A percentile compares a stretch with the other conserved stretches of the same genome.
Evolutionary conservation across 2,797 vertebrate genomes (phyloP).

Genomic region (Taeniopygia guttata): DNA sequence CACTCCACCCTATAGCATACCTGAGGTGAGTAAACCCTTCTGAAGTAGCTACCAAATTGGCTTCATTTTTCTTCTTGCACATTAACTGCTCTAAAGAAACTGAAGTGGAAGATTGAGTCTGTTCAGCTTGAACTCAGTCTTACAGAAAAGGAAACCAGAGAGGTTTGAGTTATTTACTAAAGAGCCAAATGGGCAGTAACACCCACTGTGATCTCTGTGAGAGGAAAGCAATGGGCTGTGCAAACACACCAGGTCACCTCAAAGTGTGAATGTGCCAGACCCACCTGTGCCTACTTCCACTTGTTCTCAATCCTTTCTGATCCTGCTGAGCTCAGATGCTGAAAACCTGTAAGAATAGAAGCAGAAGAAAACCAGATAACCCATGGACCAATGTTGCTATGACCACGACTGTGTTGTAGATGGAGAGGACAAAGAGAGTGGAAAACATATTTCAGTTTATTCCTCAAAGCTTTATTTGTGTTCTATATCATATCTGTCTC

Average conservation of each 20-base stretch:
- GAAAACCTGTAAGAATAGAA: not conserved
- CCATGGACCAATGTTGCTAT: not conserved
- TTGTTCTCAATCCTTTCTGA: not conserved
- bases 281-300: not conserved
- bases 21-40: not conserved
- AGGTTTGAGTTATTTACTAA: not conserved
- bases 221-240: not conserved
- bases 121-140: not conserved
- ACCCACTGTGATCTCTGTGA: not conserved
- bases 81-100: not conserved
- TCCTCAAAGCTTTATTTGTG: not conserved
- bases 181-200: not conserved
- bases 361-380: not conserved
- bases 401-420: not conserved
- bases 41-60: not conserved
- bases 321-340: not conserved
- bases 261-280: not conserved
- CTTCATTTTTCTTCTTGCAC: not conserved
- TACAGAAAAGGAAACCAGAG: not conserved
- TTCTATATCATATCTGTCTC: not conserved
- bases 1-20: not conserved
- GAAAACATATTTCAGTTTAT: constrained; percentile 2
- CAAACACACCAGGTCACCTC: not conserved
- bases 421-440: not conserved
- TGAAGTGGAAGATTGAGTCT: not conserved